Evolutionary conservation across 2,797 vertebrate species (phyloP), one percentile per base, ranked within the genome.

Genomic region (Tokudaia tokunoshimensis): DNA sequence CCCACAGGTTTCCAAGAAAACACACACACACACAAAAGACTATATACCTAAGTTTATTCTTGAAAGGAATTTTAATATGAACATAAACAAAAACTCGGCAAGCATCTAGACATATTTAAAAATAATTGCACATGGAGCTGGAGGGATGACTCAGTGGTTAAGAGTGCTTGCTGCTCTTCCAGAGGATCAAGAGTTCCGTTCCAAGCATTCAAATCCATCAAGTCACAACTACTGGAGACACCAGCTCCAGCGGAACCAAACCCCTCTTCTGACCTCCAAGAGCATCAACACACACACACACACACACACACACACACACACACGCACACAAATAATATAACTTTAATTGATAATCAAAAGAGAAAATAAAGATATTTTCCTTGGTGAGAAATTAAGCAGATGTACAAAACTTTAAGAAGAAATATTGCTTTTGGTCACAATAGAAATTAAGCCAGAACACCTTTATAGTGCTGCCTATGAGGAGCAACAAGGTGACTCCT

Each of bases 331-430:
- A 52, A n/a, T n/a, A 41, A 86, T 22, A 57, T 52, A 52, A 61
- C 6, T 67, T 47, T 65, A 92, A 63, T 92, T 90, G 22, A n/a
- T 94, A 55, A 87, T 74, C 70, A 94, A 89, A n/a, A n/a, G 17
- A 9, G 44, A 59, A 91, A 87, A 59, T 94, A 41, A 94, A n/a
- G 15, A 74, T 89, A 29, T 81, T 95, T 84, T 85, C 61, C 57
- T 97, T 55, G 19, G 67, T 47, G 92, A 67, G 50, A 89, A 92
- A 61, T 83, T 65, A 96, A 86, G 52, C 59, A 72, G 37, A 4
- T 6, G 1, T 20, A 74, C 15, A 91, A 44, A 94, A 75, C 75
- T 94, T 90, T 80, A 37, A 93, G 15, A 70, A 67, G 24, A 15
- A 82, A 92, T 52, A 7, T 70, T 96, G 82, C 41, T 47, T 84